Evolutionary conservation across 1,140 invertebrate genomes (phyloP).

Genomic region (Aphidius ervi): DNA sequence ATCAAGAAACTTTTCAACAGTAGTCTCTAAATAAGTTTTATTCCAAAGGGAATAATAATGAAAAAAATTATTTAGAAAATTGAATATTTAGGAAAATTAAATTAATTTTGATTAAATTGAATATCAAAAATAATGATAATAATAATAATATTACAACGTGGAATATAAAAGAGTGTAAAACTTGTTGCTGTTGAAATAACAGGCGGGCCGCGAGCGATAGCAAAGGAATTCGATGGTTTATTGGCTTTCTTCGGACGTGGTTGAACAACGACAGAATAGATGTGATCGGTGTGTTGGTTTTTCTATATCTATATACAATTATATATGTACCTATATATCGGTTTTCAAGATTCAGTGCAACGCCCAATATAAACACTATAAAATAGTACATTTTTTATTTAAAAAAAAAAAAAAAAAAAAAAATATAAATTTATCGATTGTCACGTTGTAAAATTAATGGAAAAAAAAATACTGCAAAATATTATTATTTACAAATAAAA

Average conservation of each 20-base stretch:
- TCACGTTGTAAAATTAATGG: neutral
- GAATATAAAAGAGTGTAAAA: slow-evolving; percentile 40
- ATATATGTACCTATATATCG: no score
- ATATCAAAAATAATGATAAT: slow-evolving; percentile 19
- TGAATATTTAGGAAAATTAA: no score
- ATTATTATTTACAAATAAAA: neutral
- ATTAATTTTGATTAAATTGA: slow-evolving; percentile 15
- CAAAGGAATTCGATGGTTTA: slow-evolving; percentile 52
- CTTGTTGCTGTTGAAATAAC: slow-evolving; percentile 46
- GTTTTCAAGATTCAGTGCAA: slow-evolving; percentile 25
- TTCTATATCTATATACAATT: neutral
- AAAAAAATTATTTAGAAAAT: no score
- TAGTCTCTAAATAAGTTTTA: no score
- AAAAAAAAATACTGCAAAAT: neutral
- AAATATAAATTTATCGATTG: neutral
- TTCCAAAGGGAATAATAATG: no score
- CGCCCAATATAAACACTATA: slow-evolving; percentile 19
- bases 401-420: no score
- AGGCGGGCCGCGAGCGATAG: slow-evolving; percentile 38
- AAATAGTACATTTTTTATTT: neutral
- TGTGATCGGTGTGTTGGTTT: slow-evolving; percentile 15
- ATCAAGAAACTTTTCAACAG: no score
- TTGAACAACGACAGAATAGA: slow-evolving; percentile 40
- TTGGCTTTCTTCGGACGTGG: slow-evolving; percentile 50
- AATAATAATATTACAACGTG: slow-evolving; percentile 26